Evolutionary conservation across 2,797 vertebrate species (phyloP).

Genomic region (Artibeus lituratus): DNA sequence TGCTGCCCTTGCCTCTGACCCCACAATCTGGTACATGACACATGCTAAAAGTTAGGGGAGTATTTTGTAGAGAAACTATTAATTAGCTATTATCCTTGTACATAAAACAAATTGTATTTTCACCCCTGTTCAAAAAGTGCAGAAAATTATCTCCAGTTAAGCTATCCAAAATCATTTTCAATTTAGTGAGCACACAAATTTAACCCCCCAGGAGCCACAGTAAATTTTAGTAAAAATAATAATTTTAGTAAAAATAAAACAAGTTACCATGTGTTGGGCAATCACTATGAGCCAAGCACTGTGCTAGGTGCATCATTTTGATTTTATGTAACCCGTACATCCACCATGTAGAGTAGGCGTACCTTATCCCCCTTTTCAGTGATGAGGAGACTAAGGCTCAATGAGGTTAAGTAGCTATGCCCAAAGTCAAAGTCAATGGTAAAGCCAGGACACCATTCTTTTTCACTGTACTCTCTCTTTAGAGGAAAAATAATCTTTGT

Average conservation of each 20-base stretch:
- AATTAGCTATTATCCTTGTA: background rate
- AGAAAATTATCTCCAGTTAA: constrained; percentile 51
- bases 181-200: background rate
- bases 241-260: constrained; percentile 27
- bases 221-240: constrained; percentile 35
- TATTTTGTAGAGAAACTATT: constrained; percentile 5
- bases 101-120: constrained; percentile 27
- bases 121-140: background rate
- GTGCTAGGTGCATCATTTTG: background rate
- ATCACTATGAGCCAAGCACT: constrained; percentile 24
- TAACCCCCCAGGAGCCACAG: background rate
- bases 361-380: constrained; percentile 1
- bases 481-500: background rate
- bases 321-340: background rate
- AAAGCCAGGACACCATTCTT: constrained; percentile 27
- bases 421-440: background rate
- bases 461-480: background rate
- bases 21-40: background rate
- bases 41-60: background rate
- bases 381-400: constrained; percentile 29
- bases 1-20: background rate
- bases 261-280: background rate
- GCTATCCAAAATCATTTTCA: constrained; percentile 36
- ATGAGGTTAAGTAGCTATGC: background rate
- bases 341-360: background rate